phyloP scores from a whole-genome alignment of 2,888 invertebrate species.

The Elegia similella region DNA sequence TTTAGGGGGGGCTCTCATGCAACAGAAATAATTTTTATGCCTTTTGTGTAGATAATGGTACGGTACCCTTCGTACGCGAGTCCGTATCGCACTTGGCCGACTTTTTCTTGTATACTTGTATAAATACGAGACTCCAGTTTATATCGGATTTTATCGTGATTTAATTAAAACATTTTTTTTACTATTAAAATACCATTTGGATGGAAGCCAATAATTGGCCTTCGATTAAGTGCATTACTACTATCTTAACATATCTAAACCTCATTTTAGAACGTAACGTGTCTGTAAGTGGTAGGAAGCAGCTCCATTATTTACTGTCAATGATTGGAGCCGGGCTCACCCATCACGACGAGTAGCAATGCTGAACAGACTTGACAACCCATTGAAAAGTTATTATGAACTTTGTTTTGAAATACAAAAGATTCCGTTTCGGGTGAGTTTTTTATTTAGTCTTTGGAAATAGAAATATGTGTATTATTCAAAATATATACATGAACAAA shows the following conservation, averaged over 20 bases:
- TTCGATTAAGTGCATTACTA: constrained; percentile 69
- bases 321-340: constrained; percentile 50
- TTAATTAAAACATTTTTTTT: too few species aligned
- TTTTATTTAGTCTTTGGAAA: not conserved
- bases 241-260: constrained; percentile 49
- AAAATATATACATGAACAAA: too few species aligned
- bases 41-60: too few species aligned
- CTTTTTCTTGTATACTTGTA: too few species aligned
- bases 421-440: not conserved
- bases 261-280: constrained; percentile 67
- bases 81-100: too few species aligned
- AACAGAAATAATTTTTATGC: too few species aligned
- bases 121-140: too few species aligned
- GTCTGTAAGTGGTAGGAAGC: constrained; percentile 58
- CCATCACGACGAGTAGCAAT: constrained; percentile 38
- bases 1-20: too few species aligned
- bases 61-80: too few species aligned
- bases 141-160: too few species aligned
- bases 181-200: too few species aligned
- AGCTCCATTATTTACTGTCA: constrained; percentile 70
- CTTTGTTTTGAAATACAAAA: not conserved
- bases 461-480: too few species aligned
- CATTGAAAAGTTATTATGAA: not conserved
- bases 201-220: constrained; percentile 26
- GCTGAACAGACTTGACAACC: not conserved